A percentile compares a stretch with the other conserved stretches of the same genome.
These are phyloP conservation scores for Vanacampus margaritifer DNA, from an alignment of 2,113 vertebrate species.

Conservation along the genomic window DNA sequence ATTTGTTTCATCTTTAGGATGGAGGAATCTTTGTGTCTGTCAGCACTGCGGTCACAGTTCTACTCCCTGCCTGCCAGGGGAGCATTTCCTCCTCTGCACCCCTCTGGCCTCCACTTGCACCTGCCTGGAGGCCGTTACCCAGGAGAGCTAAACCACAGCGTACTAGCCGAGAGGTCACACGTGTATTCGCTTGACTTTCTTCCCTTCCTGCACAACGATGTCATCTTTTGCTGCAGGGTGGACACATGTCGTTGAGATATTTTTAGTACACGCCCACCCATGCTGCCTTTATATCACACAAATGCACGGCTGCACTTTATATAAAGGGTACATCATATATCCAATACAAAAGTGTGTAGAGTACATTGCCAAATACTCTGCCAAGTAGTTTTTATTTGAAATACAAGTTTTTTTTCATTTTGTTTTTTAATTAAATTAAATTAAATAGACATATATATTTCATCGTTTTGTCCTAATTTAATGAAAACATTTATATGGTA, in stretches of 20 bases:
- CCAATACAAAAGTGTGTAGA: too few species aligned
- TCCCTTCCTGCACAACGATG: constrained; percentile 32
- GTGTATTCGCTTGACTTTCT: not conserved
- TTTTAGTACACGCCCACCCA: constrained; percentile 64
- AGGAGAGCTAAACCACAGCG: constrained; percentile 79
- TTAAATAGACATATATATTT: too few species aligned
- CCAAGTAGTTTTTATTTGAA: constrained; percentile 14
- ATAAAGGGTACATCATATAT: too few species aligned
- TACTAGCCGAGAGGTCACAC: constrained; percentile 77
- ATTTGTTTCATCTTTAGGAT: constrained; percentile 72
- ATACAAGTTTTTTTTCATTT: constrained; percentile 22
- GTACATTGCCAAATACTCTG: too few species aligned
- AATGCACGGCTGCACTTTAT: too few species aligned
- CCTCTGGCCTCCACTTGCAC: constrained; percentile 88
- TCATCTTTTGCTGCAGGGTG: constrained; percentile 59
- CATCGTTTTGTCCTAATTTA: too few species aligned
- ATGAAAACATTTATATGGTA: too few species aligned
- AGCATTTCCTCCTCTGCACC: constrained; percentile 84
- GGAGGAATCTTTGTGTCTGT: constrained; percentile 92
- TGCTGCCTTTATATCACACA: constrained; percentile 1
- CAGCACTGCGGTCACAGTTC: constrained; percentile 85
- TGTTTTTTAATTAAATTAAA: too few species aligned
- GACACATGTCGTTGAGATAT: constrained; percentile 68
- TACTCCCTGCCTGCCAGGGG: constrained; percentile 85
- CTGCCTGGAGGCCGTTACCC: constrained; percentile 87